Evolutionary conservation across 64 coral and sea anemone species (phyloP), one percentile per base, ranked within the genome.

Genomic region (Orbicella faveolata): DNA sequence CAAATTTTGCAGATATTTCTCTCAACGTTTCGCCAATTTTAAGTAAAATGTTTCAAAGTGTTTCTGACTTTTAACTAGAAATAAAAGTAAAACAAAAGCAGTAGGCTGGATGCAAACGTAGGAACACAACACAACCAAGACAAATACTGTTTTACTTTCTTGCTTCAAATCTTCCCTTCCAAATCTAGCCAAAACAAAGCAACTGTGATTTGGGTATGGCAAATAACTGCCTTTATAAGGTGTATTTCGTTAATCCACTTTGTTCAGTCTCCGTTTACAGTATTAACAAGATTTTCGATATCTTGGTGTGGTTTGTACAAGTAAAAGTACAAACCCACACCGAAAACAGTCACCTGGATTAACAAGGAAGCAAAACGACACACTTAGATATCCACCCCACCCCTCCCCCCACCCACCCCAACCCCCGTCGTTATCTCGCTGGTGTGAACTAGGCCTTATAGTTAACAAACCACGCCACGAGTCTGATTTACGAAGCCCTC

Each of bases 241-340:
- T 10, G 15, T 16, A 59, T 59, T 57, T 59, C 10, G 14, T 85
- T 72, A 90, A 90, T 90, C 89, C 89, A 90, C 89, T 83, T 90
- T 90, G 89, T 90, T 90, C 79, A 74, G 89, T 35, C 62, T 34
- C 74, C 55, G n/a, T n/a, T 78, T 36, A 63, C 2, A 88, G 59
- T 41, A 84, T 6, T 48, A 48, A 5, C 44, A 48, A 48, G 44
- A 48, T 48, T 48, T 48, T 48, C 44, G 44, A 48, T 6, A 48
- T 0, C 44, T 48, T 48, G 44, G 44, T 48, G 44, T 21, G 19
- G 72, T 34, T n/a, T 35, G 34, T 0, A 87, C 36, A 48, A 1
- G 52, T 23, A 86, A 5, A 48, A 1, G 52, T 23, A 86, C 13
- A 52, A 21, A 13, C 6, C 52, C 55, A 37, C 3, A 59, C 79